Evolutionary conservation across 1,140 invertebrate genomes (phyloP), one percentile per base, ranked within the genome.

Genomic region (Spodoptera frugiperda): DNA sequence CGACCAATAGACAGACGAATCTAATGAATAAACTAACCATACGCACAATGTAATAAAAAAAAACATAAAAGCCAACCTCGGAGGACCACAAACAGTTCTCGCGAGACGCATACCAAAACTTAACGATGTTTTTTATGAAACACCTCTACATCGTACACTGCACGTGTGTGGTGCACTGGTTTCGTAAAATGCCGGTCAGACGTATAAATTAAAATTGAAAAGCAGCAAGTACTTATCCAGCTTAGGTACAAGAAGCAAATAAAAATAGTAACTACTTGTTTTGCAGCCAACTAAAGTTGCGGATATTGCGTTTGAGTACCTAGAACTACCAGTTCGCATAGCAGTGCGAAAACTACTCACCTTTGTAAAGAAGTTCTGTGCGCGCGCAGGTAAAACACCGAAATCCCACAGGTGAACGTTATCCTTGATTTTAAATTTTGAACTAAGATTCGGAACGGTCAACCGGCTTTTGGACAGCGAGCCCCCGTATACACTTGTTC

Each of bases 401-500:
- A 85, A 91, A 90, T 92, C 89, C 90, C 88, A 93, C 91, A 91
- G 91, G 91, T 91, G 90, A 91, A 91, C 88, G 87, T 86, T 90
- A 88, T 79, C 83, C 77, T 88, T 70, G 77, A 85, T 84, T 86
- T 71, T 80, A 82, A 89, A 89, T 33, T 77, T 77, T 46, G 33
- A 77, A 77, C 71, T 63, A 68, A 55, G 12, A 46, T 49, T 59
- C 25, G 15, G 46, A 65, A 51, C 72, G 72, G 59, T 53, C 57
- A 63, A 65, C 57, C 59, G 72, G 48, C 59, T 53, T 33, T 12
- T 15, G 61, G 17, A 49, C 54, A 55, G 39, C 54, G 55, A 17
- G 21, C 59, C 65, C 59, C 48, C 48, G 48, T 53, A 51, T 33
- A 79, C 79, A 84, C 80, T 84, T 79, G 85, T 85, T 86, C 82